These are phyloP conservation scores for Tridacna gigas DNA, from an alignment of 2,888 invertebrate species.

Conservation along the genomic window DNA sequence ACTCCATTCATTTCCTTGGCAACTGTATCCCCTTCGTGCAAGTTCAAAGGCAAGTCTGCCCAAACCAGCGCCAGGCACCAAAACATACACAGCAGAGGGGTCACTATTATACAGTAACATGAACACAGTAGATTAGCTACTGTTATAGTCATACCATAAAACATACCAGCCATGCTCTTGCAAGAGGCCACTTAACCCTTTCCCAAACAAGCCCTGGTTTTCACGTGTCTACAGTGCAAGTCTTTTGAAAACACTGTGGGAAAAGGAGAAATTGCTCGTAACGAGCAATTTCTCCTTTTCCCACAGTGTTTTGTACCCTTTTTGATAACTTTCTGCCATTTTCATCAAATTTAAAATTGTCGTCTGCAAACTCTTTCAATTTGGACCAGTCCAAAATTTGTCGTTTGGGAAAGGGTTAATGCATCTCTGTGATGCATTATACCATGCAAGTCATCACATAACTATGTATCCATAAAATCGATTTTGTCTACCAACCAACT, in stretches of 20 bases:
- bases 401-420: not conserved
- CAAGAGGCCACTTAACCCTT: too few species aligned
- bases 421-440: too few species aligned
- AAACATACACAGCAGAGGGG: conserved; percentile 73
- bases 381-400: too few species aligned
- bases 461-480: too few species aligned
- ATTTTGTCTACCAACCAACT: too few species aligned
- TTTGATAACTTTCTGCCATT: not conserved
- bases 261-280: not conserved
- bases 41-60: conserved; percentile 97
- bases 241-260: not conserved
- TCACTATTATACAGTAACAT: conserved; percentile 63
- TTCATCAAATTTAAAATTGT: not conserved
- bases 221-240: not conserved
- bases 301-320: not conserved
- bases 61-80: conserved; percentile 98
- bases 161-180: too few species aligned
- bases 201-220: not conserved
- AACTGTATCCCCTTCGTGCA: conserved; percentile 94
- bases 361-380: not conserved
- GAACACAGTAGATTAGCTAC: too few species aligned
- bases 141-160: too few species aligned
- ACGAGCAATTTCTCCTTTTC: not conserved
- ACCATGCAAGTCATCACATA: too few species aligned
- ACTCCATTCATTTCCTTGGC: conserved; percentile 99